Evolutionary conservation across 2,888 invertebrate species (phyloP).

Genomic region (Protodeltote pygarga): DNA sequence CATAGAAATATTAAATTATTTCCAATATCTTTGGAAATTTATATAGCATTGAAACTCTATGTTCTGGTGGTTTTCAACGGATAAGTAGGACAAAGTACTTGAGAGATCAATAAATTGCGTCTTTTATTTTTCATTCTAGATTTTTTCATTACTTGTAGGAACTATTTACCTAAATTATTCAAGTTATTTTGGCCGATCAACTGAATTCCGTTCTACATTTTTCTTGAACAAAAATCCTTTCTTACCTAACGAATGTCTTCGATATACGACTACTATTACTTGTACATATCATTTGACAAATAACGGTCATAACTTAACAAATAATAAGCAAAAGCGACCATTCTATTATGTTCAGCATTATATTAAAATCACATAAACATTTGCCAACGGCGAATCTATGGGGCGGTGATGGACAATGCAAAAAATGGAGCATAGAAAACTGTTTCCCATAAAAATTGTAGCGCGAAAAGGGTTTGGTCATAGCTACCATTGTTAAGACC

Average conservation of each 20-base stretch:
- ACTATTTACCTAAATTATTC: neutral
- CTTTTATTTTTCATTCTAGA: constrained; percentile 5
- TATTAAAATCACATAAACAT: constrained; percentile 79
- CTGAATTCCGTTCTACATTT: neutral
- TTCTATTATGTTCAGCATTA: constrained; percentile 64
- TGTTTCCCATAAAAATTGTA: constrained; percentile 83
- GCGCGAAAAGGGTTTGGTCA: constrained; percentile 78
- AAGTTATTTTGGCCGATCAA: too few species aligned
- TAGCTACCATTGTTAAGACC: constrained; percentile 72
- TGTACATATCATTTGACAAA: constrained; percentile 55
- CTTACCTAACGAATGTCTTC: constrained; percentile 23
- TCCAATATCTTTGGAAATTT: too few species aligned
- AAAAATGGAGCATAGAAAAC: constrained; percentile 83
- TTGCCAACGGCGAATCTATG: constrained; percentile 79
- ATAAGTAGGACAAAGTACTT: neutral
- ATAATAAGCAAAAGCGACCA: constrained; percentile 62
- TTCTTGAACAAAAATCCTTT: constrained; percentile 28
- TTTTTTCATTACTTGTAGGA: neutral
- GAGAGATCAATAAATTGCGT: constrained; percentile 1
- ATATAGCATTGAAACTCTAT: constrained; percentile 20
- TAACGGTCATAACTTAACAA: constrained; percentile 73
- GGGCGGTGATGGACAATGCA: constrained; percentile 80
- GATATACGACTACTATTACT: constrained; percentile 37
- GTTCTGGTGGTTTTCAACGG: constrained; percentile 4
- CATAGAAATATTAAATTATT: too few species aligned